Base-by-base conservation (phyloP, 2,797 vertebrate species). In the Myotis myotis region DNA sequence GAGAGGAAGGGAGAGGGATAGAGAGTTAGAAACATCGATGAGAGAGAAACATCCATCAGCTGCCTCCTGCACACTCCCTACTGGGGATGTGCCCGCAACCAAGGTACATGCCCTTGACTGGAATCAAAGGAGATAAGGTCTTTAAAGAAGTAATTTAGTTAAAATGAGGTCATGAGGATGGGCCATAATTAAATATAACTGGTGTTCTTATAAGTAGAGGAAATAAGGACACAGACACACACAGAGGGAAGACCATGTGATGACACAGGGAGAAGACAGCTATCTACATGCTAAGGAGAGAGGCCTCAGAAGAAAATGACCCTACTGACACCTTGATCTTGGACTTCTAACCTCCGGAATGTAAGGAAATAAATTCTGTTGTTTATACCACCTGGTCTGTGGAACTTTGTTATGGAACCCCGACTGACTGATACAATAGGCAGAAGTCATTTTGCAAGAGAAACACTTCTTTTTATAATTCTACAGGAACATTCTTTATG, bases 121-220 rank as follows among this genome's bases (percentile, higher is more conserved):
- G 44, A 44, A 44, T 44, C 2, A 2, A 44, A 44, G 75, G 81
- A 94, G 83, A 60, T 6, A 36, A 38, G 44, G 19, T 87, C 87
- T 94, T 75, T 89, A 84, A 60, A 85, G n/a, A 95, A 28, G 53
- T 78, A 70, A 62, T 47, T 72, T 82, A 87, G 55, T 94, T 87
- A 95, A 86, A 91, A 91, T 66, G 55, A 72, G 81, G 87, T 55
- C 92, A 62, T 51, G 38, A 33, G 47, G 72, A 44, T 71, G 57
- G 71, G 13, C 55, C 55, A n/a, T 57, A 17, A 33, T 30, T 60
- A 36, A 55, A 47, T 41, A 28, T 53, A 81, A 49, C 75, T 53
- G 28, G 38, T 19, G 33, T 57, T 82, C 71, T 76, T 68, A 33
- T 44, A 76, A 64, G 57, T 47, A 30, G 30, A 72, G 28, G 68